Evolutionary conservation across 2,797 vertebrate genomes (phyloP).

Genomic region (Sciurus vulgaris): DNA sequence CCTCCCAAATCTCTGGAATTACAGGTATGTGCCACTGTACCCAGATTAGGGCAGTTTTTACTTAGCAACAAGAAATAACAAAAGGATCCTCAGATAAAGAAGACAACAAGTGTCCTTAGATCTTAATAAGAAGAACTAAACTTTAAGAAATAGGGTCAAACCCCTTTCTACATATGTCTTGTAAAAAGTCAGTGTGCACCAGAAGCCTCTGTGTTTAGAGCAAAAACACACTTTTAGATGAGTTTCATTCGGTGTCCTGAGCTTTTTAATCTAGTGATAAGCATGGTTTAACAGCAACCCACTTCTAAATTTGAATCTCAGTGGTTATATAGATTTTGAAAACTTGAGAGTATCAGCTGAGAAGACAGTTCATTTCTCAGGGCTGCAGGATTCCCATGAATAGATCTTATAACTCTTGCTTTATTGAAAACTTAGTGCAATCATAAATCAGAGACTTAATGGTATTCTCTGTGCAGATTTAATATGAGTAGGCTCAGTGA

Average conservation of each 20-base stretch:
- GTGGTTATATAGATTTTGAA: not conserved
- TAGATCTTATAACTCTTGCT: not conserved
- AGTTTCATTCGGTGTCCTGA: not conserved
- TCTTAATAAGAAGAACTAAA: not conserved
- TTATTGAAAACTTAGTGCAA: constrained; percentile 12
- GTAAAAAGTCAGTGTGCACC: not conserved
- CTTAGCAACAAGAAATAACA: not conserved
- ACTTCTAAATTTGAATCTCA: not conserved
- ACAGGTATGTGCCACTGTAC: no score
- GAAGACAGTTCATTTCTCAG: not conserved
- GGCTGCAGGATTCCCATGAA: not conserved
- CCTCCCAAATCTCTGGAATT: no score
- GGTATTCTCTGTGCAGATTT: not conserved
- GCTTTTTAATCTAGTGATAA: constrained; percentile 28
- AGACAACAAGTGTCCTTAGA: not conserved
- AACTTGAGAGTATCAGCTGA: constrained; percentile 24
- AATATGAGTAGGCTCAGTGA: not conserved
- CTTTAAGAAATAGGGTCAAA: not conserved
- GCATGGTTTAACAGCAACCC: not conserved
- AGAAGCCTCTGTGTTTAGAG: not conserved
- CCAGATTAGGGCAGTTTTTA: not conserved
- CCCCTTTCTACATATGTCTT: not conserved
- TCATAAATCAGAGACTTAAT: not conserved
- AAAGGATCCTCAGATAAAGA: not conserved
- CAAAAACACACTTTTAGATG: not conserved